Conservation (phyloP, 2,113 vertebrate species). For the Psammodynastes pulverulentus region DNA sequence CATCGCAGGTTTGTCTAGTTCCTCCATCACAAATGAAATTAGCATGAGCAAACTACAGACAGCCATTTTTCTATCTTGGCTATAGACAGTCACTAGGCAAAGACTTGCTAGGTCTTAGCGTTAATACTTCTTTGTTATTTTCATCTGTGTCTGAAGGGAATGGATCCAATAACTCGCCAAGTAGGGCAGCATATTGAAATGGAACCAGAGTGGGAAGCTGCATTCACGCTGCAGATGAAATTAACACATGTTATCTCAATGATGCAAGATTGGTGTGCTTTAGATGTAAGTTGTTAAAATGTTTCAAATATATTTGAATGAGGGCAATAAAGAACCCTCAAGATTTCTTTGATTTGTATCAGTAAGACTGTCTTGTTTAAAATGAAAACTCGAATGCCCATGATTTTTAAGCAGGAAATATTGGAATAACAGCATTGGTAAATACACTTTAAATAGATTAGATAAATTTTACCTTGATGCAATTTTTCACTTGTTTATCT, state of each 20-base stretch:
- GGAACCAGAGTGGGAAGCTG: conserved; percentile 99
- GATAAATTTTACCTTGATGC: background rate
- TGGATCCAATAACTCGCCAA: conserved; percentile 96
- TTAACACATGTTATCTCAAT: conserved; percentile 95
- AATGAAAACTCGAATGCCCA: background rate
- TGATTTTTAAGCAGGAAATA: background rate
- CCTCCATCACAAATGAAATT: background rate
- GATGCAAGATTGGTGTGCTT: conserved; percentile 96
- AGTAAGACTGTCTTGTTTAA: background rate
- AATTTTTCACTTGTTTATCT: background rate
- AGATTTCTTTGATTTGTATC: background rate
- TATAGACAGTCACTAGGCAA: background rate
- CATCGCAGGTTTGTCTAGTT: background rate
- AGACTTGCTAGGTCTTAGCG: background rate
- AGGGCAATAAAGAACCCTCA: background rate
- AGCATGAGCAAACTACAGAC: background rate
- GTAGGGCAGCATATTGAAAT: conserved; percentile 99
- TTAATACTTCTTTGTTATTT: background rate
- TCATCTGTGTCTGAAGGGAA: conserved; percentile 75
- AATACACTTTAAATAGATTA: background rate
- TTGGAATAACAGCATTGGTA: background rate
- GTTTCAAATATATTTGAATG: background rate
- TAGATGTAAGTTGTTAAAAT: conserved; percentile 79
- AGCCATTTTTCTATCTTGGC: background rate
- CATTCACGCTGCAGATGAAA: conserved; percentile 97